Percentiles rank a stretch among this genome's conserved stretches.
Conservation (phyloP, 1,140 invertebrate species). For the Ephestia elutella region DNA sequence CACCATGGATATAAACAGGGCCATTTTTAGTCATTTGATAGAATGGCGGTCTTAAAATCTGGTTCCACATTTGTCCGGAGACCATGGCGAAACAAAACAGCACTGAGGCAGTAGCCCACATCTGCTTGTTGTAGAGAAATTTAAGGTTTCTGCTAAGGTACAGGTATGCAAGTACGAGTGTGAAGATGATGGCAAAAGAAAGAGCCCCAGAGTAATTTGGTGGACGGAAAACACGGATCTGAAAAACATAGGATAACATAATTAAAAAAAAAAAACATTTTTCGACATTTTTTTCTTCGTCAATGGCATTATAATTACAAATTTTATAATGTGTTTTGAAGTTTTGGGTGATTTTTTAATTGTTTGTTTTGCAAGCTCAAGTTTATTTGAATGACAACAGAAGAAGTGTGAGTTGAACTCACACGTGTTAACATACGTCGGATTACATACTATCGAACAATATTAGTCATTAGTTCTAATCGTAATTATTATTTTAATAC, state of each 20-base stretch:
- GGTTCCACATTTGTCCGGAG: slow-evolving; percentile 99
- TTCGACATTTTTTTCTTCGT: no score
- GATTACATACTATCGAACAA: no score
- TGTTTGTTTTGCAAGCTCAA: no score
- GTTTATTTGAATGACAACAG: no score
- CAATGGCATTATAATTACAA: no score
- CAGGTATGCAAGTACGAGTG: slow-evolving; percentile 90
- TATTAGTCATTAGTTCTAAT: no score
- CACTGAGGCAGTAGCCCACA: slow-evolving; percentile 94
- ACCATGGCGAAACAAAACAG: slow-evolving; percentile 97
- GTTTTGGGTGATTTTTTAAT: no score
- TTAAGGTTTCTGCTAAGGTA: slow-evolving; percentile 97
- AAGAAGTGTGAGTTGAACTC: no score
- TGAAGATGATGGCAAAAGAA: slow-evolving; percentile 89
- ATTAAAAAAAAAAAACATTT: neutral
- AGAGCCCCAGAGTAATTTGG: slow-evolving; percentile 98
- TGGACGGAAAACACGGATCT: slow-evolving; percentile 95
- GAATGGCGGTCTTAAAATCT: slow-evolving; percentile 97
- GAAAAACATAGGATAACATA: slow-evolving; percentile 34
- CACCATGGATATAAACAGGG: slow-evolving; percentile 91
- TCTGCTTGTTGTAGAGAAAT: slow-evolving; percentile 97
- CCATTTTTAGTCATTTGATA: slow-evolving; percentile 89
- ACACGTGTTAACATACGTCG: no score
- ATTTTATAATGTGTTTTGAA: no score
- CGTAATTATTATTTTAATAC: no score